Conservation (phyloP, 2,888 invertebrate genomes). For the Dimorphilus gyrociliatus region DNA sequence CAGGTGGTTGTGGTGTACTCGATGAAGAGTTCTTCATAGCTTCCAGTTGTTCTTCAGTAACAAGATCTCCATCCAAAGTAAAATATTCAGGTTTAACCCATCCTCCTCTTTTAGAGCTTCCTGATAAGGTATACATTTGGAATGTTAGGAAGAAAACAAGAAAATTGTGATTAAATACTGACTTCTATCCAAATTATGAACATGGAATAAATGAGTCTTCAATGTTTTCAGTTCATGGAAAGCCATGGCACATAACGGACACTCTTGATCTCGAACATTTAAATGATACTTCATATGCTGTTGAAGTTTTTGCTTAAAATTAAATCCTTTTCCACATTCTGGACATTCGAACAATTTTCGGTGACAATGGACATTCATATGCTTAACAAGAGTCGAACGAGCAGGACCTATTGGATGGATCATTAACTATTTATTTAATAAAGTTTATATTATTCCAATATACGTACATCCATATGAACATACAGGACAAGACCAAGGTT, state of each 20-base stretch:
- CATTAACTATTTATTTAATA: background rate
- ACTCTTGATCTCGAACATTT: constrained; percentile 8
- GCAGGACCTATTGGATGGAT: no score
- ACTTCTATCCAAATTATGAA: constrained; percentile 6
- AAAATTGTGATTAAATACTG: no score
- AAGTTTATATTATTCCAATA: background rate
- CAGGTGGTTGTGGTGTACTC: no score
- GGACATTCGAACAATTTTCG: constrained; percentile 9
- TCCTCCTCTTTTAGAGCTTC: no score
- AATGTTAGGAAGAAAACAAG: no score
- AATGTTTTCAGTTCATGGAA: constrained; percentile 11
- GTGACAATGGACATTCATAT: constrained; percentile 11
- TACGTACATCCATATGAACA: constrained; percentile 10
- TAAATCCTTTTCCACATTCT: constrained; percentile 10
- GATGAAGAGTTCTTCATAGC: no score
- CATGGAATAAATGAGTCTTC: constrained; percentile 7
- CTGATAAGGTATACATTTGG: no score
- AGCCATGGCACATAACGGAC: constrained; percentile 7
- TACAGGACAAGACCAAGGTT: constrained; percentile 10
- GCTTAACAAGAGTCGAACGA: constrained; percentile 7
- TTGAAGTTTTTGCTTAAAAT: constrained; percentile 9
- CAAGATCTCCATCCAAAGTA: no score
- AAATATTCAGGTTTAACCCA: no score
- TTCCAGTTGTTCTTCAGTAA: no score
- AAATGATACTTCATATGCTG: constrained; percentile 11